Evolutionary conservation across 2,888 invertebrate species (phyloP), one percentile per base, ranked within the genome.

Genomic region (Pyrocoelia pectoralis): DNA sequence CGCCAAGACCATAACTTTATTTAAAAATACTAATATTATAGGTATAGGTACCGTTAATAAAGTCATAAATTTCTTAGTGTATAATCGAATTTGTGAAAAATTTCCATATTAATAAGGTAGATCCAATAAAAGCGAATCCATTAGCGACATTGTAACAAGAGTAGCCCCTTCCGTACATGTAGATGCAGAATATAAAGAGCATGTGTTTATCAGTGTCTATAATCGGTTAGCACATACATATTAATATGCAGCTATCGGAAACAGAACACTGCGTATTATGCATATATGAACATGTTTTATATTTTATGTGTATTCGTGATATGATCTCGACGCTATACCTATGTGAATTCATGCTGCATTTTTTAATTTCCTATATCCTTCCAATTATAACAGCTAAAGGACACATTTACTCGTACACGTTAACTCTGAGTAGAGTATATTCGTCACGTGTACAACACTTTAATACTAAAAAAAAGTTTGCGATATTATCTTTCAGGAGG

Each of bases 181-280:
- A 55, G 33, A 33, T 33, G 33, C n/a, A n/a, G 33, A 33, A 33
- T 46, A 62, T 59, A 68, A 65, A 66, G 61, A 63, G 61, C 72
- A 71, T 70, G 67, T 72, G 70, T 61, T 72, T 72, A 72, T 72
- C 72, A 52, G 17, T 43, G 60, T 56, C 61, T 60, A 64, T 65
- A 68, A 71, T 71, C 71, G 64, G 61, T 67, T 67, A 57, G 60
- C 68, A 62, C 67, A 72, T 72, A 67, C 68, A 67, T 68, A 72
- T 72, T 70, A 70, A 72, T 70, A 70, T 64, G 64, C 65, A 61
- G 59, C 57, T 61, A 64, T 69, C 63, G 67, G 68, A 70, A 68
- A 71, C 68, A 62, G 66, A 60, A 69, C 68, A 70, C 70, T 67
- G 69, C 68, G 69, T 70, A 72, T 72, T 72, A 73, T 72, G 69